Evolutionary conservation across 1,140 invertebrate genomes (phyloP).

Genomic region (Pachyrhynchus sulphureomaculatus): DNA sequence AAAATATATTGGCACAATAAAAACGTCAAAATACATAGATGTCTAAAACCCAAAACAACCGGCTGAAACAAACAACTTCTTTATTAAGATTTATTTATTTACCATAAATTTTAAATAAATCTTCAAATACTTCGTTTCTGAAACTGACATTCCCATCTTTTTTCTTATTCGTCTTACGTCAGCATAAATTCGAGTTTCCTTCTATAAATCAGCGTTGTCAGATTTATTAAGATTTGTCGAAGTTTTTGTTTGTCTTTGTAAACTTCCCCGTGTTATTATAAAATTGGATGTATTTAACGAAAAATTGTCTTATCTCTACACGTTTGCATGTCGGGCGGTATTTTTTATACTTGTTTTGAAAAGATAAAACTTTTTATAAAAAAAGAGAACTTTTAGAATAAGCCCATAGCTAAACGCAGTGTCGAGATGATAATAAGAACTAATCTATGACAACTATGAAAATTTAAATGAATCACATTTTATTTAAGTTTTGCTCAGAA

Average conservation of each 20-base stretch:
- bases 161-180: conserved; percentile 31
- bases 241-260: not conserved
- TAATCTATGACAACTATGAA: too few relatives aligned
- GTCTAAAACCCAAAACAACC: not conserved
- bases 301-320: too few relatives aligned
- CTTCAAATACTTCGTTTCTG: conserved; percentile 16
- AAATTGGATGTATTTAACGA: too few relatives aligned
- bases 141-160: conserved; percentile 28
- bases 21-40: conserved; percentile 25
- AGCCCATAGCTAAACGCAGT: too few relatives aligned
- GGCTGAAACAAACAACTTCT: conserved; percentile 29
- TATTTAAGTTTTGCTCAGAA: too few relatives aligned
- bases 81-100: conserved; percentile 35
- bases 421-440: too few relatives aligned
- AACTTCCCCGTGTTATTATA: too few relatives aligned
- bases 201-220: conserved; percentile 24
- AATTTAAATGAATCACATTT: too few relatives aligned
- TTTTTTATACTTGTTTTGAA: too few relatives aligned
- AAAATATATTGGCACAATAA: conserved; percentile 1
- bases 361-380: too few relatives aligned
- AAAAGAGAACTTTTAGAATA: too few relatives aligned
- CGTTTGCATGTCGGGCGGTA: too few relatives aligned
- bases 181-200: conserved; percentile 21
- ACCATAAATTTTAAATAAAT: conserved; percentile 34
- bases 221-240: conserved; percentile 14